Percentiles rank a stretch among this genome's conserved stretches.
Evolutionary conservation across 2,113 vertebrate genomes (phyloP).

Genomic region (Hippopotamus amphibius): DNA sequence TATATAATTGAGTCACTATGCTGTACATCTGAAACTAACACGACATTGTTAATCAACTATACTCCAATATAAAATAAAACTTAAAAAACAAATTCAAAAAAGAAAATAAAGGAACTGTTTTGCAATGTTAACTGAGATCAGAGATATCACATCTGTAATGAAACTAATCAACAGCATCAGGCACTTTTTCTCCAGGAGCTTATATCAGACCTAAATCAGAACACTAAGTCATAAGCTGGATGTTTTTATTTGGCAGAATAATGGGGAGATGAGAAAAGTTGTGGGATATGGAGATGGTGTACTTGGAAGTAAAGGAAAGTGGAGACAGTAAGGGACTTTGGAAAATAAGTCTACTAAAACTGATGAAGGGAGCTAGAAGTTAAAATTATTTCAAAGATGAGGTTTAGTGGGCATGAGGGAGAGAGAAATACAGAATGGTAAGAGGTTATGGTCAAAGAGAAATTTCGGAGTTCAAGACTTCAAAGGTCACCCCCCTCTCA

Average conservation of each 20-base stretch:
- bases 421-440: constrained; percentile 15
- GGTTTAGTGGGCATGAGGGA: neutral
- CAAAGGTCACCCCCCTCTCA: neutral
- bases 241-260: neutral
- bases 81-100: no score
- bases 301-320: neutral
- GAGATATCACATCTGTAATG: neutral
- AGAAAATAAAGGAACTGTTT: neutral
- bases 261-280: neutral
- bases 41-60: neutral
- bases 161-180: neutral
- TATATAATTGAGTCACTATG: neutral
- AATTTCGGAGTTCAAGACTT: constrained; percentile 2
- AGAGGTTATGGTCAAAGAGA: constrained; percentile 5
- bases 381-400: neutral
- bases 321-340: neutral
- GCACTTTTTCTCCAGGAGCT: neutral
- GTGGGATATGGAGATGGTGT: no score
- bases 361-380: neutral
- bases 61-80: no score
- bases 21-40: neutral
- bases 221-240: neutral
- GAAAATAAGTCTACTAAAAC: neutral
- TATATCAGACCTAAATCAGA: neutral
- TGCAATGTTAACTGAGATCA: neutral